Base-by-base conservation (phyloP, 2,888 invertebrate species). In the Agriotes lineatus region DNA sequence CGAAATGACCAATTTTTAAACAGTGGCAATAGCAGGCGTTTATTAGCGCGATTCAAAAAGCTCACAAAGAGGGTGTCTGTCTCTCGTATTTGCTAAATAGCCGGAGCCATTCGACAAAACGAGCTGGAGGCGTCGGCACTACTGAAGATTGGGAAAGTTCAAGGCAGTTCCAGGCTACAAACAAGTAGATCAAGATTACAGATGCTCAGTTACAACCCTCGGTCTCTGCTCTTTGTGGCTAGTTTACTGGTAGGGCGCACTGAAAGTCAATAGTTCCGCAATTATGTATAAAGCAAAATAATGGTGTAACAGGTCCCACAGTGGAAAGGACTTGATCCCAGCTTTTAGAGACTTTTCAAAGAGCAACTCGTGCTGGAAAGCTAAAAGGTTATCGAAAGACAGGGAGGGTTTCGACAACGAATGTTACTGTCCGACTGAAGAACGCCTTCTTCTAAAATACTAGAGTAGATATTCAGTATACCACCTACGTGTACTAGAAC, bases 151-250 rank as follows among this genome's bases (percentile, higher is more conserved):
- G 48, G 57, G 64, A 64, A 64, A 64, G 57, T 64, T 64, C 48
- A 58, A 64, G 54, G 64, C 56, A 45, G 45, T 50, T 64, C 42
- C 42, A 18, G 39, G 64, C 48, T 44, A 64, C 64, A 64, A 64
- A 64, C 64, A 64, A 64, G 54, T 63, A 63, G 64, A 64, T 64
- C 64, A 64, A 64, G 64, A 64, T 64, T 64, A 57, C 64, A 57
- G 45, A 35, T 58, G 56, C 64, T 64, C 57, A 64, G 44, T 64
- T 54, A 45, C 44, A 48, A 57, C 64, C 64, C 64, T 45, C 16
- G 64, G 52, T 37, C 56, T 64, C 37, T 22, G 57, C 57, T 64
- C 48, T 59, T 59, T 64, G 64, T 39, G 64, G 64, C 48, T 56
- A 58, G 45, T 64, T 48, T 58, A 57, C 48, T 57, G 42, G 35